Conservation (phyloP, 2,797 vertebrate species). For the Danio kyathit region DNA sequence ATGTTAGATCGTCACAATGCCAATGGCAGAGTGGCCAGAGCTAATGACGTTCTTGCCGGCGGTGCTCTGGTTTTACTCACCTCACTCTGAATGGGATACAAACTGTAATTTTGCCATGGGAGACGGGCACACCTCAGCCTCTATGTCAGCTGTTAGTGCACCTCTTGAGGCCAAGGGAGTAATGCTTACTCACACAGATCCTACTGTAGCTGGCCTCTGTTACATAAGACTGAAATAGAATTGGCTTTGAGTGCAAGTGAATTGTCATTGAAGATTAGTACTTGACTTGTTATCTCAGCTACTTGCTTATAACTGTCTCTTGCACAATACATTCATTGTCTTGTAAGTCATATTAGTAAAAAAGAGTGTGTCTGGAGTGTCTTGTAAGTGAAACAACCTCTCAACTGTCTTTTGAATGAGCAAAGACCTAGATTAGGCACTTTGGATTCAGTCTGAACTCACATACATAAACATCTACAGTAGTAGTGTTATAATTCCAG, state of each 20-base stretch:
- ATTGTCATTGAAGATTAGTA: background rate
- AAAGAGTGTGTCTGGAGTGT: background rate
- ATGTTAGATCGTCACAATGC: too few species aligned
- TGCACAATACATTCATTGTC: constrained; percentile 22
- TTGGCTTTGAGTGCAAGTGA: background rate
- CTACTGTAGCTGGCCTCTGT: too few species aligned
- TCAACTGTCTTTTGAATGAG: constrained; percentile 13
- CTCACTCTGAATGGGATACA: too few species aligned
- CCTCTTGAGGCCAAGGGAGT: too few species aligned
- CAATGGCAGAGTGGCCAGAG: too few species aligned
- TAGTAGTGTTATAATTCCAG: constrained; percentile 11
- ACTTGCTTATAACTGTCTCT: constrained; percentile 17
- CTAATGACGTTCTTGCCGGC: too few species aligned
- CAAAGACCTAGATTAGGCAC: constrained; percentile 5
- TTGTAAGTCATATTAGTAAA: background rate
- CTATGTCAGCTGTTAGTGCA: too few species aligned
- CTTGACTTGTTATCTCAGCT: constrained; percentile 6
- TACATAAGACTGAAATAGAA: background rate
- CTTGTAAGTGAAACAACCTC: constrained; percentile 1
- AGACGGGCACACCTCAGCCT: too few species aligned
- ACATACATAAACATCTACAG: constrained; percentile 16
- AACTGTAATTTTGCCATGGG: too few species aligned
- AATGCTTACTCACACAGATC: too few species aligned
- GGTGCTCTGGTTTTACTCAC: too few species aligned
- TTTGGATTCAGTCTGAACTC: background rate